phyloP scores from a whole-genome alignment of 2,113 vertebrate species.

The Caranx ignobilis region DNA sequence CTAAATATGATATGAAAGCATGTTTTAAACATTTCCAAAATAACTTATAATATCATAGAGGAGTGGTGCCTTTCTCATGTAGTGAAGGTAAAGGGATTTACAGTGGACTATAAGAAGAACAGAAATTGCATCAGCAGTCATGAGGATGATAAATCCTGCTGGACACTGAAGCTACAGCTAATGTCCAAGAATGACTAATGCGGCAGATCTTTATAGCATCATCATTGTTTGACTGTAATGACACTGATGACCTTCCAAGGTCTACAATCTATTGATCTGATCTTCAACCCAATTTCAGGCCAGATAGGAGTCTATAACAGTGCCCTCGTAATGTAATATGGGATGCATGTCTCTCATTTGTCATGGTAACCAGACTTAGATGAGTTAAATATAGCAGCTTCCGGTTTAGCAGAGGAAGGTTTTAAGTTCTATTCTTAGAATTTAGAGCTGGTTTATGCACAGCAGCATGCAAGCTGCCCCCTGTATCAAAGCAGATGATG shows the following conservation, averaged over 20 bases:
- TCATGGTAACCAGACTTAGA: constrained; percentile 79
- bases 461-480: constrained; percentile 48
- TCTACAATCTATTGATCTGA: constrained; percentile 69
- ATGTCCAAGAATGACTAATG: constrained; percentile 47
- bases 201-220: constrained; percentile 44
- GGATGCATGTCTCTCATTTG: constrained; percentile 74
- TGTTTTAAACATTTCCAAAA: constrained; percentile 38
- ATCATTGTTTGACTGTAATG: constrained; percentile 57
- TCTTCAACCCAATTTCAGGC: constrained; percentile 63
- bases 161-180: constrained; percentile 38
- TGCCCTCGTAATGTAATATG: constrained; percentile 75
- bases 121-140: constrained; percentile 41
- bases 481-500: constrained; percentile 54
- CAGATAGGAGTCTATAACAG: constrained; percentile 70
- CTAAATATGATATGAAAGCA: constrained; percentile 56
- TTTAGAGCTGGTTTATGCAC: constrained; percentile 67
- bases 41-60: neutral
- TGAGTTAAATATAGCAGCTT: constrained; percentile 81
- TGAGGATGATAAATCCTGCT: constrained; percentile 40
- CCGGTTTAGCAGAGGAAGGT: constrained; percentile 73
- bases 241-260: constrained; percentile 57
- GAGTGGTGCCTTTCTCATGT: neutral
- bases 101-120: constrained; percentile 10
- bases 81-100: constrained; percentile 21
- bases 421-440: constrained; percentile 80